Base-by-base conservation (phyloP, 2,113 vertebrate genomes). In the Megaleporinus macrocephalus region DNA sequence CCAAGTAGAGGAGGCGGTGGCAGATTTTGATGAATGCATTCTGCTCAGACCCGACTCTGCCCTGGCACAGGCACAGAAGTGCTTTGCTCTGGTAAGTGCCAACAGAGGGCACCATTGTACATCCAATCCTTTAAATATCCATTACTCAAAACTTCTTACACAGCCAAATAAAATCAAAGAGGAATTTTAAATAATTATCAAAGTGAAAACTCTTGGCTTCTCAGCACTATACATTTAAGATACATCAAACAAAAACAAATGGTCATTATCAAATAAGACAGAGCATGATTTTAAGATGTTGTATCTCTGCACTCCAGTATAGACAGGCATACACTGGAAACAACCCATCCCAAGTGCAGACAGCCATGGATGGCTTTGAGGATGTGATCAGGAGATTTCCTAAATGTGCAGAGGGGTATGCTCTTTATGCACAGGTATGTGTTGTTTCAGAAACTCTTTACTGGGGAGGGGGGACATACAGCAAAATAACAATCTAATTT, bases 21-120 rank as follows among this genome's bases (percentile, higher is more conserved):
- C 94, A 79, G 98, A 99, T 89, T 99, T 99, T 87, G 97, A 99
- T 90, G 95, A 98, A 92, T 99, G 98, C 92, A 99, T 99, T 90
- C 88, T 94, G 65, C 94, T 99, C 86, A 93, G 97, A 80, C 98
- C 98, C 0, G 97, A 99, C 91, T 99, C 97, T 68, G 98, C 98
- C 78, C 94, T 99, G 84, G 98, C 98, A 0, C 97, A 99, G 91
- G 98, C 98, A 69, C 98, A 99, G 92, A 99, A 99, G 79, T 99
- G 98, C 88, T 99, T 99, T 1, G 98, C 97, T 29, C 90, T 99
- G 83, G 98, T 99, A 91, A 90, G 97, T 89, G 22, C 33, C n/a
- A 12, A 1, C 0, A 33, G 18, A 33, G 51, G 6, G 74, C 22
- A 1, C 66, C 73, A 33, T 63, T 75, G 47, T 36, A 26, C 61